These are phyloP conservation scores for Hapalemur alaotrensis DNA, from an alignment of 2,797 vertebrate genomes.

Conservation along the genomic window DNA sequence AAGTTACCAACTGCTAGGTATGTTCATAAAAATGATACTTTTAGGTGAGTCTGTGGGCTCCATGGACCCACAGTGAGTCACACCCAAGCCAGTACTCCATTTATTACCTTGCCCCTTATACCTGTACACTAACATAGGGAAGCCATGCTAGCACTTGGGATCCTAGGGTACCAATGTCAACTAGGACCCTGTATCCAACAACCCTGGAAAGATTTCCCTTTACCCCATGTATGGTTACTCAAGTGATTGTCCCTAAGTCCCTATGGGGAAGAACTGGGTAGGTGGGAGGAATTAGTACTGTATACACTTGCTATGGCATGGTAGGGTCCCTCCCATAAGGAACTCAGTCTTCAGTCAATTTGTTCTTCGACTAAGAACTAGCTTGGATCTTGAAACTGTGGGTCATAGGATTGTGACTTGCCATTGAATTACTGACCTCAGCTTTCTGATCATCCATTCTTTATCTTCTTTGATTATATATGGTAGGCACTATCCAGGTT, in stretches of 20 bases:
- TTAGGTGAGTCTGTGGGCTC: not conserved
- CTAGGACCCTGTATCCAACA: not conserved
- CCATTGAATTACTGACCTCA: not conserved
- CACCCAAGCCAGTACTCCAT: not conserved
- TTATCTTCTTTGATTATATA: not conserved
- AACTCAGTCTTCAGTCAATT: not conserved
- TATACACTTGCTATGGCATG: not conserved
- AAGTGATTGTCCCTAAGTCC: not conserved
- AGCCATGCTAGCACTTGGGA: not conserved
- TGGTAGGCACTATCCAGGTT: not conserved
- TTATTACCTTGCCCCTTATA: not conserved
- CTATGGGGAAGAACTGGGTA: not conserved
- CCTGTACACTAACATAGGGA: not conserved
- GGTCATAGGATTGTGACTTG: not conserved
- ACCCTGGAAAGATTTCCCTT: not conserved
- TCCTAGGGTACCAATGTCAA: not conserved
- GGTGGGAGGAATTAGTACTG: not conserved
- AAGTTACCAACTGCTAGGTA: not conserved
- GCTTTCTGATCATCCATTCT: not conserved
- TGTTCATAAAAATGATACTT: not conserved
- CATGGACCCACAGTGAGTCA: not conserved
- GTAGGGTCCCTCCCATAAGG: not conserved
- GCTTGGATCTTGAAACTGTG: not conserved
- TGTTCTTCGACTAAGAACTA: not conserved
- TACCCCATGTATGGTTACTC: not conserved